Base-by-base conservation (phyloP, 2,797 vertebrate genomes). In the Phataginus tricuspis region DNA sequence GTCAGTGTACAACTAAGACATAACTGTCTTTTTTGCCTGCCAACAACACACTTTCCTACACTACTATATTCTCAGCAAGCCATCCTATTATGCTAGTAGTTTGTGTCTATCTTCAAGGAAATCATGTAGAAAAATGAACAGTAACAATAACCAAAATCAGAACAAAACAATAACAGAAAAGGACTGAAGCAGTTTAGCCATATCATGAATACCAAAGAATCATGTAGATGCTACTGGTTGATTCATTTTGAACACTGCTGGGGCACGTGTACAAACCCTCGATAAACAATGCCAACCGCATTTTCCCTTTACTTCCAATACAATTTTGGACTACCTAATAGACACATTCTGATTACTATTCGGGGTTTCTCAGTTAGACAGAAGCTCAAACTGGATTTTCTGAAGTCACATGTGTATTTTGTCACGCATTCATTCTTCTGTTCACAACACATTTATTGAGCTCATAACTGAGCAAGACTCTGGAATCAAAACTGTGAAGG, bases 301-400 rank as follows among this genome's bases (percentile, higher is more conserved):
- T 74, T 75, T 72, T 39, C 18, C 18, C 49, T 75, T 69, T 42
- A 69, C 79, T 91, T 95, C 53, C 66, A 77, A 18, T 31, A 49
- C 1, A 34, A 37, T 37, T 88, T 77, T 75, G 59, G 10, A 77
- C 53, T 93, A 15, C 19, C 37, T n/a, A n/a, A 83, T 29, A 86
- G 34, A 83, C 49, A 92, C 16, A 59, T 6, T 21, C 15, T 68
- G 19, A 39, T 66, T 72, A 77, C 14, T 42, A 77, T 77, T 61
- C 42, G 69, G 25, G 7, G 19, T 79, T 90, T 92, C 34, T 86
- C 14, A 86, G 13, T 55, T 37, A 93, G 84, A 86, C 1, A 61
- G 53, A 93, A 90, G 14, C 13, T 90, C 51, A 74, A 71, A 88
- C 5, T 78, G 66, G 29, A 87, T 92, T 92, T 92, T 68, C 42